Evolutionary conservation across 2,797 vertebrate species (phyloP), one percentile per base, ranked within the genome.

Genomic region (Crocidura indochinensis): DNA sequence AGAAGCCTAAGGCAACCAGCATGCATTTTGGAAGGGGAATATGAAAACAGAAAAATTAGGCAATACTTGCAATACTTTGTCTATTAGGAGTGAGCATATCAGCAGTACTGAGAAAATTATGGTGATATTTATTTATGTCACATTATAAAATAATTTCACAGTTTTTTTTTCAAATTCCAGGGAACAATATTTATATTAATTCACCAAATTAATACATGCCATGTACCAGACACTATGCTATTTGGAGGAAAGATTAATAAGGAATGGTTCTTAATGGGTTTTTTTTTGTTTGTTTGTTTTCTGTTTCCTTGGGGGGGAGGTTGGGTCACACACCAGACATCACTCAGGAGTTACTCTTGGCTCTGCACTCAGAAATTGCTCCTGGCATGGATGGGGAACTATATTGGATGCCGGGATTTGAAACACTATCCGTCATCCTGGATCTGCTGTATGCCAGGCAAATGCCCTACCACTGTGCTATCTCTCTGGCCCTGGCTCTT

Each of bases 1-100:
- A 29, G 72, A 94, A 93, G 80, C 53, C 84, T 69, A 51, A 92
- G 81, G 65, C 73, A 96, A 86, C 47, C 67, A 60, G 26, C 64
- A 77, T 51, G 44, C 64, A 84, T 77, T 95, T 91, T 62, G 78
- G 87, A 92, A 89, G 19, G 17, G 44, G 47, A 91, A 84, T 47
- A 77, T 88, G 38, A 74, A 65, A 26, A 81, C 38, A 79, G 31
- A n/a, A 84, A 90, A 91, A 73, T 38, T 24, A 53, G 82, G 78
- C 60, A 89, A 67, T 10, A 60, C 9, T 79, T 31, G 72, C 26
- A 84, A 93, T 60, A 31, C 31, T 26, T 85, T 75, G 12, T 69
- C 38, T 80, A 67, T 49, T n/a, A 78, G 56, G 22, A 88, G 38
- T 77, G 4, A 80, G 27, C 26, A 71, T 84, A 92, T 92, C 51